Percentiles rank a stretch among this genome's conserved stretches.
phyloP scores from a whole-genome alignment of 2,113 vertebrate species.

The Phocoena phocoena region DNA sequence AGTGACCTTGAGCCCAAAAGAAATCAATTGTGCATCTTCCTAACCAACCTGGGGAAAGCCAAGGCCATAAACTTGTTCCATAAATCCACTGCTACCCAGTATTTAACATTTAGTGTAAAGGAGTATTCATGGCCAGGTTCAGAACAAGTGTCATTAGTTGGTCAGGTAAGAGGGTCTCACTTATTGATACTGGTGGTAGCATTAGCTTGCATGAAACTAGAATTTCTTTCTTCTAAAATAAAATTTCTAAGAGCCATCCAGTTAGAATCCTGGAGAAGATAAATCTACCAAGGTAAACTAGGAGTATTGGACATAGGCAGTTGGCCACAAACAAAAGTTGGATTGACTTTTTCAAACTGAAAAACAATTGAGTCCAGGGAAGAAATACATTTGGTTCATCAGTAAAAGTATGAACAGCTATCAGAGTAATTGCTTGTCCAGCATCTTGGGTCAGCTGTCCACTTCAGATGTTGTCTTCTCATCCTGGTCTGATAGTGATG shows the following conservation, averaged over 20 bases:
- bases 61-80: neutral
- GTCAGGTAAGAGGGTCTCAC: neutral
- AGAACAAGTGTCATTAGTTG: neutral
- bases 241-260: neutral
- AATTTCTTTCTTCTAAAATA: neutral
- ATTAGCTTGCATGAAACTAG: neutral
- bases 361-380: neutral
- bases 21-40: neutral
- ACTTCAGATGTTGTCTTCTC: neutral
- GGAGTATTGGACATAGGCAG: neutral
- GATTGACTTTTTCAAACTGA: neutral
- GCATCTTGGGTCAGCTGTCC: neutral
- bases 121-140: neutral
- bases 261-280: neutral
- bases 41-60: neutral
- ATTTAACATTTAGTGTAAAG: neutral
- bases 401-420: neutral
- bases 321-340: neutral
- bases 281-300: neutral
- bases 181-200: neutral
- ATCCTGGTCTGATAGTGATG: neutral
- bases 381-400: neutral
- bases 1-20: neutral
- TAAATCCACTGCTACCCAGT: neutral
- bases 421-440: neutral